Evolutionary conservation across 2,888 invertebrate species (phyloP).

Genomic region (Pseudanteris insignis): DNA sequence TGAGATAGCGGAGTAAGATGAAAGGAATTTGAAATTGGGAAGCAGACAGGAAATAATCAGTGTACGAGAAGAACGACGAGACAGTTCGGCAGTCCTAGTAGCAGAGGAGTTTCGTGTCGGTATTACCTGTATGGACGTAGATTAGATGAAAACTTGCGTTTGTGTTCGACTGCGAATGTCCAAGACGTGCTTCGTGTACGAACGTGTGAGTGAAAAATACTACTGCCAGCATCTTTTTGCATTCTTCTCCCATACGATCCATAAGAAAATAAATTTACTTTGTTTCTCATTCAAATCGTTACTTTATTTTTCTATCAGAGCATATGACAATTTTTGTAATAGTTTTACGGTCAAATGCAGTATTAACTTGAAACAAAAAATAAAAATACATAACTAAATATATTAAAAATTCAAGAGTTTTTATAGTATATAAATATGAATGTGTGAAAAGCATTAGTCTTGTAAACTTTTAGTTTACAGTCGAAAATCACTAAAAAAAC

Average conservation of each 20-base stretch:
- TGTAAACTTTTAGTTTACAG: no score
- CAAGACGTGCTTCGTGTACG: conserved; percentile 51
- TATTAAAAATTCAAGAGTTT: no score
- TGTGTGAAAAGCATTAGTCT: no score
- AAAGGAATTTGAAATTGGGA: conserved; percentile 42
- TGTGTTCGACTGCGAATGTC: conserved; percentile 49
- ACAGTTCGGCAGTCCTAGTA: conserved; percentile 34
- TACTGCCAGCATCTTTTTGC: conserved; percentile 13
- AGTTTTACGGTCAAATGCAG: no score
- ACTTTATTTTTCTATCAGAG: not conserved
- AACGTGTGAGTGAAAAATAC: conserved; percentile 50
- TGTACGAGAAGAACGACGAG: conserved; percentile 34
- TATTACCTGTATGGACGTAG: conserved; percentile 33
- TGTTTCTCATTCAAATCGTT: not conserved
- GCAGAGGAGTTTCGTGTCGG: conserved; percentile 27
- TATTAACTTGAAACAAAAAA: not conserved
- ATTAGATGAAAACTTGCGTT: conserved; percentile 38
- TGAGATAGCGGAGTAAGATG: conserved; percentile 37
- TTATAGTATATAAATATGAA: no score
- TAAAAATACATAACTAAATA: no score
- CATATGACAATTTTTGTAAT: no score
- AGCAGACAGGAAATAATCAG: conserved; percentile 43
- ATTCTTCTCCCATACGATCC: conserved; percentile 10
- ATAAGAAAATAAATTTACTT: conserved; percentile 50
- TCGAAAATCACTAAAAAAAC: no score